Percentiles rank a stretch among this genome's conserved stretches.
These are phyloP conservation scores for Atherinosoma microstoma DNA, from an alignment of 2,797 vertebrate genomes.

Conservation along the genomic window DNA sequence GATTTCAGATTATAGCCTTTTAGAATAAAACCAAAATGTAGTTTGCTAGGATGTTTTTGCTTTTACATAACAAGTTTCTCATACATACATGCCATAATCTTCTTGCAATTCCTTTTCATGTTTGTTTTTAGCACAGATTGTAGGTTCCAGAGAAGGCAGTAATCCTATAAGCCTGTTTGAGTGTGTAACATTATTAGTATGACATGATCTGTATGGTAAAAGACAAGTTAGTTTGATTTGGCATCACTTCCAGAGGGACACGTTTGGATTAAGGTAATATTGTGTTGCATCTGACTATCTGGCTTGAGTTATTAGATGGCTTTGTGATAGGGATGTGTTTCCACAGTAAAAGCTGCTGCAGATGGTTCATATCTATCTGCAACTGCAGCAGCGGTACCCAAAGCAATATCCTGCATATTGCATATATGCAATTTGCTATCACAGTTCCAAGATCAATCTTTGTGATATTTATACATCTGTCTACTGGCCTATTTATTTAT, in stretches of 20 bases:
- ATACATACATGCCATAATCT: constrained; percentile 51
- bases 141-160: constrained; percentile 63
- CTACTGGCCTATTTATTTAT: constrained; percentile 7
- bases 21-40: constrained; percentile 37
- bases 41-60: constrained; percentile 31
- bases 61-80: constrained; percentile 40
- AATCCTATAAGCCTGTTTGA: constrained; percentile 75
- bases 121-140: constrained; percentile 72
- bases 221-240: constrained; percentile 76
- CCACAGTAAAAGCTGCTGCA: constrained; percentile 47
- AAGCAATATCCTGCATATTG: constrained; percentile 50
- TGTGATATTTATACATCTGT: constrained; percentile 29
- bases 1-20: constrained; percentile 39
- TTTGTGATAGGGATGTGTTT: constrained; percentile 49
- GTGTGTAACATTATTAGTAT: constrained; percentile 72
- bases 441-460: constrained; percentile 48
- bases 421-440: constrained; percentile 51
- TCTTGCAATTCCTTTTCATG: constrained; percentile 53
- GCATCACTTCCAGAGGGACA: constrained; percentile 64
- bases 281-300: constrained; percentile 56
- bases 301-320: constrained; percentile 56
- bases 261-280: constrained; percentile 58
- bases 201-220: constrained; percentile 70
- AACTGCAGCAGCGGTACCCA: constrained; percentile 13
- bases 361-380: constrained; percentile 55